Base-by-base conservation (phyloP, 1,140 invertebrate genomes). In the Drosophila rhopaloa region DNA sequence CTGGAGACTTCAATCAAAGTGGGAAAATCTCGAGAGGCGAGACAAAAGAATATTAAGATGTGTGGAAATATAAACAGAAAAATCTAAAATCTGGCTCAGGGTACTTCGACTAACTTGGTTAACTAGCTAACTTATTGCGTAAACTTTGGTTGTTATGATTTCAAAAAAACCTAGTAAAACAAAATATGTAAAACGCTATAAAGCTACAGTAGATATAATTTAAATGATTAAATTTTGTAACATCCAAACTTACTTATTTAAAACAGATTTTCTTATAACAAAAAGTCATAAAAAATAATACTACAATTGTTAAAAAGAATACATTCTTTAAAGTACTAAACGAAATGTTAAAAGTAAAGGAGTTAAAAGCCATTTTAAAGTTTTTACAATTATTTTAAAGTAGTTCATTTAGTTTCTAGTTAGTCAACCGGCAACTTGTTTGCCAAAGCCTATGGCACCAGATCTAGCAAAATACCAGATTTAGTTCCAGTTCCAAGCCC, bases 11-110 rank as follows among this genome's bases (percentile, higher is more conserved):
- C 5, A 53, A 60, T 63, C 60, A 10, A 40, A 43, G 29, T 67
- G 61, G 46, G 65, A 67, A 67, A 67, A 67, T 67, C 65, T 66
- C 65, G 11, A n/a, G 19, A 10, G 41, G 24, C 35, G 35, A 65
- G 27, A 67, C 63, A 67, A 67, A 67, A 51, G 65, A 67, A 67
- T 43, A 51, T 67, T 43, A 37, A 43, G 37, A 35, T 37, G 40
- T 35, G 40, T 7, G 32, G 41, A 27, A 61, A 46, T 65, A 16
- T 4, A 13, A 27, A 16, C 58, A 60, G 29, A 29, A 24, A 59
- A n/a, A n/a, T n/a, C 19, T 32, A 43, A 41, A 40, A 60, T 11
- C 19, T 27, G 29, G 60, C 59, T 19, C 27, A 62, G 38, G 16
- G 35, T 37, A 40, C 32, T 29, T 27, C 11, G 24, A 13, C 7